phyloP scores from a whole-genome alignment of 2,113 vertebrate genomes.

The Trochalopteron elliotii region DNA sequence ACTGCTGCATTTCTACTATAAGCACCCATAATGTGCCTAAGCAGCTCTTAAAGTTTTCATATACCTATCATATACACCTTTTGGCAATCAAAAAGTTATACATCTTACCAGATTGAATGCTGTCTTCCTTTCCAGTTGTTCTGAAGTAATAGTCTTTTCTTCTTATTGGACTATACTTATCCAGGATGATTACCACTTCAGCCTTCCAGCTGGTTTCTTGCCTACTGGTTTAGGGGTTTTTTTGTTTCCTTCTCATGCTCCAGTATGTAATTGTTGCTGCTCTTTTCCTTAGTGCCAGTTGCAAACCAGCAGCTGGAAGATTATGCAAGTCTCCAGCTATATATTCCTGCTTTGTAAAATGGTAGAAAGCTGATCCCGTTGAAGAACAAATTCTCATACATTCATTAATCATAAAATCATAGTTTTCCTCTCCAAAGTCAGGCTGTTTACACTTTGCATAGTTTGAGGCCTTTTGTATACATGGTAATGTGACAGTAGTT shows the following conservation, averaged over 20 bases:
- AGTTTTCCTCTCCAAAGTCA: background rate
- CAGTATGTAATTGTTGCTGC: background rate
- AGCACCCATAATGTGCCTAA: background rate
- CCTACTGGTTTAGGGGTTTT: background rate
- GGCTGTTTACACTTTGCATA: background rate
- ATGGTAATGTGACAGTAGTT: background rate
- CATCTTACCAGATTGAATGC: background rate
- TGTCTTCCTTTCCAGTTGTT: background rate
- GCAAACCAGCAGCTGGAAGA: slow-evolving; percentile 2
- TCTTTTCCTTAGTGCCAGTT: background rate
- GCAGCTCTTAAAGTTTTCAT: background rate
- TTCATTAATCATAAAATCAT: background rate
- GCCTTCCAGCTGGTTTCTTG: background rate
- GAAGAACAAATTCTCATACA: background rate
- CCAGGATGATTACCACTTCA: background rate
- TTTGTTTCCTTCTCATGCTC: background rate
- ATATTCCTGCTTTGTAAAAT: background rate
- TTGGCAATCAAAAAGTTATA: background rate
- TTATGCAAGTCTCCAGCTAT: background rate
- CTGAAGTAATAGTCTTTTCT: background rate
- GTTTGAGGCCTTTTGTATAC: background rate
- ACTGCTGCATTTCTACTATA: background rate
- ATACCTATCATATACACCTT: background rate
- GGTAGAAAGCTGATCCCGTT: background rate
- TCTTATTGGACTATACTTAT: background rate